A percentile compares a stretch with the other conserved stretches of the same genome.
Conservation (phyloP, 2,113 vertebrate genomes). For the Oreocharis arfaki region DNA sequence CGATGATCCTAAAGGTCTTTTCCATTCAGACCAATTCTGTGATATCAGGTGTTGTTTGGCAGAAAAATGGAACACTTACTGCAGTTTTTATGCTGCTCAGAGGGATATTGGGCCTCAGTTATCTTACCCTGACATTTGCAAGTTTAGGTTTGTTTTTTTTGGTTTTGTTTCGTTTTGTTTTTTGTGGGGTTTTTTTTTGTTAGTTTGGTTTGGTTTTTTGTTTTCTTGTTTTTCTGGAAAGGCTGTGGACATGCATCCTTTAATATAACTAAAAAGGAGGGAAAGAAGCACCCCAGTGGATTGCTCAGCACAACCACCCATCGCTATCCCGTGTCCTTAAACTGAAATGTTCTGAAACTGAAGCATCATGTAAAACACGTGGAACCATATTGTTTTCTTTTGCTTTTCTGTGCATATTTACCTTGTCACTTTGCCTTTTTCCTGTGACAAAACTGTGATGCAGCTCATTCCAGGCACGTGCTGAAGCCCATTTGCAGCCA, state of each 20-base stretch:
- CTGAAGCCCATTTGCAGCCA: neutral
- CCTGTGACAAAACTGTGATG: neutral
- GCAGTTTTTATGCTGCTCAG: neutral
- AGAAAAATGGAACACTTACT: neutral
- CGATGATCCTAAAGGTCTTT: neutral
- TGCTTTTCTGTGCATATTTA: neutral
- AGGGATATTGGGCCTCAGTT: neutral
- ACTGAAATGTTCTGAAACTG: neutral
- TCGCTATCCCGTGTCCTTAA: neutral
- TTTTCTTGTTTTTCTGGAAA: neutral
- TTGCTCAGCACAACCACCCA: neutral
- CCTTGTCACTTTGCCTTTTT: neutral
- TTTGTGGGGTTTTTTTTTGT: too few relatives aligned
- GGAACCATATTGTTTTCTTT: accelerated
- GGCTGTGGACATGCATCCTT: accelerated
- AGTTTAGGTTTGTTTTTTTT: accelerated
- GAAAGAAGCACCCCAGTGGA: neutral
- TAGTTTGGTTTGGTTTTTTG: too few relatives aligned
- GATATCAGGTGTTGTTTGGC: neutral
- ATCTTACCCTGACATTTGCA: neutral
- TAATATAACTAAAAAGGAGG: neutral
- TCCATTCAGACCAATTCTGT: neutral
- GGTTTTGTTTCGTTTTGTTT: too few relatives aligned
- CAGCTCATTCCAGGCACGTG: neutral
- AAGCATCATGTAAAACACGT: neutral